phyloP scores from a whole-genome alignment of 92 coral and sea anemone species.

The Pocillopora meandrina region DNA sequence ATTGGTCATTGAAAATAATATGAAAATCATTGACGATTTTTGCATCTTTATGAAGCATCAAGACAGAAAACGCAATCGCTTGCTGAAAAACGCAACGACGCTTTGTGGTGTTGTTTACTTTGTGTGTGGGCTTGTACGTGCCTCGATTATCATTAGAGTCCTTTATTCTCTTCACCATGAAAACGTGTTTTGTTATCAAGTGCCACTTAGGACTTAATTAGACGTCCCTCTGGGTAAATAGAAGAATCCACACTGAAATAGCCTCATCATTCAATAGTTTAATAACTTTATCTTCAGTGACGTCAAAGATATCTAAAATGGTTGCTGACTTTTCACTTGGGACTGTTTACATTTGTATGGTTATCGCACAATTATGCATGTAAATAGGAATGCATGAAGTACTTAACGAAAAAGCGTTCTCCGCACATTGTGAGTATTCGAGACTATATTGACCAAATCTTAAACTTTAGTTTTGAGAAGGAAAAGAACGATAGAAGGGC shows the following conservation, averaged over 20 bases:
- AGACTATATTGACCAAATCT: too few relatives aligned
- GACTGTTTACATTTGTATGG: too few relatives aligned
- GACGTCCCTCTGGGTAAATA: constrained; percentile 5
- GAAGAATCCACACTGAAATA: not conserved
- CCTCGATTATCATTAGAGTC: not conserved
- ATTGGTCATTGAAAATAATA: too few relatives aligned
- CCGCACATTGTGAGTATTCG: too few relatives aligned
- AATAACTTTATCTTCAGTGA: not conserved
- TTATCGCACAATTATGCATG: too few relatives aligned
- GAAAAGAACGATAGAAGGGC: too few relatives aligned
- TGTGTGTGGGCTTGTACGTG: constrained; percentile 1
- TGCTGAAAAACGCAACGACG: not conserved
- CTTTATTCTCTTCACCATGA: not conserved
- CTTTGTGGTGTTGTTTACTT: not conserved
- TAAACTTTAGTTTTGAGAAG: too few relatives aligned
- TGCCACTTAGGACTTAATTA: constrained; percentile 7
- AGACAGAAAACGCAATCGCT: not conserved
- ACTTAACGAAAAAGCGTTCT: too few relatives aligned
- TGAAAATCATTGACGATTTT: too few relatives aligned
- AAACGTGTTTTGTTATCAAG: constrained; percentile 5
- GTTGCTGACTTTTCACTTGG: not conserved
- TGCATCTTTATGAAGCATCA: not conserved
- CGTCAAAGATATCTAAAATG: not conserved
- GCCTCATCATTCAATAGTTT: not conserved
- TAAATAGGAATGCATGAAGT: too few relatives aligned